Conservation (phyloP, 2,888 invertebrate species). For the Nomada lathburiana region DNA sequence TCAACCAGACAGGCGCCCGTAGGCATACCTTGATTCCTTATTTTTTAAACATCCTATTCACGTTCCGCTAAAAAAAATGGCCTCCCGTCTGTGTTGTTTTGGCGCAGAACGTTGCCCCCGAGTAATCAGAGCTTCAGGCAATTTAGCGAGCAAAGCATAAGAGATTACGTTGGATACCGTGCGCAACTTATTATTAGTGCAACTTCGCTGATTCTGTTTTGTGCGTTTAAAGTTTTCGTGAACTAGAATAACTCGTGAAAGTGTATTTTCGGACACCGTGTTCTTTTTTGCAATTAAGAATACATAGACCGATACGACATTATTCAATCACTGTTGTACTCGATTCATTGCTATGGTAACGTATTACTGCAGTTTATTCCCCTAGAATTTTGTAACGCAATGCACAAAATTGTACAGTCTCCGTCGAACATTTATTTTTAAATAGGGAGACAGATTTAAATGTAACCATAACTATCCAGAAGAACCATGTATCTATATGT, state of each 20-base stretch:
- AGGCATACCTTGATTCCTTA: not conserved
- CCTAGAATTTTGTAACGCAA: not conserved
- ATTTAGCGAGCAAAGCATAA: not conserved
- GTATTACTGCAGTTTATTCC: not conserved
- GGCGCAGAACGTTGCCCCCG: not conserved
- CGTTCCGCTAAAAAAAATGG: not conserved
- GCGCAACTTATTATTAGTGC: no score
- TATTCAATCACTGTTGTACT: no score
- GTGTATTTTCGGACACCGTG: no score
- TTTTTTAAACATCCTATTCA: conserved; percentile 11
- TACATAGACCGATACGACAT: no score
- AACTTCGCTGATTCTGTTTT: no score
- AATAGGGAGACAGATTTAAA: not conserved
- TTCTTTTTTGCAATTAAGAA: no score
- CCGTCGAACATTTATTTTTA: not conserved
- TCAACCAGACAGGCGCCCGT: not conserved
- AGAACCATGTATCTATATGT: no score
- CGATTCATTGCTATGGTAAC: no score
- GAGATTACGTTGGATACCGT: not conserved
- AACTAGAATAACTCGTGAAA: no score
- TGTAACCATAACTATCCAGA: not conserved
- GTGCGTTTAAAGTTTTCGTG: no score
- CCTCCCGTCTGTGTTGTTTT: not conserved
- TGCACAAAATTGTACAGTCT: not conserved
- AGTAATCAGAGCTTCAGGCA: not conserved